Base-by-base conservation (phyloP, 2,797 vertebrate genomes). In the Channa striata region DNA sequence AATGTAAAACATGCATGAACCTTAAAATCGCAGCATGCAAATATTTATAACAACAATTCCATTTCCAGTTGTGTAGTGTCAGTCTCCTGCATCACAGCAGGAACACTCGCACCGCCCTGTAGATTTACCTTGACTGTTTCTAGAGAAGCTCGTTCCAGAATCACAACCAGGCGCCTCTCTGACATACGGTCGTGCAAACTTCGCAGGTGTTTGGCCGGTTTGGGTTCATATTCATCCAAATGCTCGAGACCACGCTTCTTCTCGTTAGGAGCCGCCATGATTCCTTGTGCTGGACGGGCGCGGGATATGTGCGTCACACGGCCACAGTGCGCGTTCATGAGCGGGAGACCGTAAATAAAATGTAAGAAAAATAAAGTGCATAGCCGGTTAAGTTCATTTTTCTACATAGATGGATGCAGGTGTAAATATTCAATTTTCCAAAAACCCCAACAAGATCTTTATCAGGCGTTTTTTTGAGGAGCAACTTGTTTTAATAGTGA, bases 91-190 rank as follows among this genome's bases (percentile, higher is more conserved):
- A 56, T 50, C 48, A 81, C 21, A 76, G 75, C 61, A 70, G 34
- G 37, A n/a, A 58, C 44, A 44, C 17, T n/a, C 11, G 56, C 42
- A 48, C 44, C 17, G 1, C 7, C 12, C 9, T 3, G 39, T 6
- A 6, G 9, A 36, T n/a, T 83, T 90, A 98, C 97, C 96, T 98
- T 97, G 34, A 98, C 97, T 0, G 96, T 97, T 90, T 98, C 97
- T 80, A 98, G 81, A 11, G 96, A 96, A 0, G 97, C 97, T 6
- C 97, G 96, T 82, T 98, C 97, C 85, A 98, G 83, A 72, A 98
- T 88, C 50, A 99, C 96, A 34, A 98, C 82, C 16, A 98, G 93
- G 8, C 97, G 92, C 52, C 92, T 94, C 40, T 95, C 93, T 1
- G 92, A 73, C 93, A 94, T 94, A 3, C 89, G 92, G 4, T 93